These are phyloP conservation scores for Aldrovandia affinis DNA, from an alignment of 2,797 vertebrate genomes.

Conservation along the genomic window DNA sequence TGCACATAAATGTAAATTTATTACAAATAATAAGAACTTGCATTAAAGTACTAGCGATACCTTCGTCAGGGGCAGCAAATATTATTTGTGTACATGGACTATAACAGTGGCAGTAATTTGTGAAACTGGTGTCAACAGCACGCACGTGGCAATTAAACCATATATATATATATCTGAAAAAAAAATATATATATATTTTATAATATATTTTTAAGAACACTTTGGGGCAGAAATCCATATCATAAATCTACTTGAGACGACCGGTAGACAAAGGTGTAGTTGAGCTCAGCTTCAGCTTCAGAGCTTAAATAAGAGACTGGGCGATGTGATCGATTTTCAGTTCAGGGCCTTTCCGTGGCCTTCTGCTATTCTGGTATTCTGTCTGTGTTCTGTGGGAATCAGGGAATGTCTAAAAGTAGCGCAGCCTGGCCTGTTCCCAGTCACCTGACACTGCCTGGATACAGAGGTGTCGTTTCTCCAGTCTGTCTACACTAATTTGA, in stretches of 20 bases:
- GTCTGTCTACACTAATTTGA: background rate
- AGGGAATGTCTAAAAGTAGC: constrained; percentile 64
- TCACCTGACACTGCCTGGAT: constrained; percentile 38
- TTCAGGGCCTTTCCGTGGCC: constrained; percentile 1
- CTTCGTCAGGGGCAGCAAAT: background rate
- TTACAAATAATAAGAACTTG: background rate
- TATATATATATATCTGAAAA: background rate
- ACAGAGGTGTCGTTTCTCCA: constrained; percentile 12
- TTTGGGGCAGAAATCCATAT: background rate
- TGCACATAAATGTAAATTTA: background rate
- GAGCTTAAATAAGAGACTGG: background rate
- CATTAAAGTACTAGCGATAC: background rate
- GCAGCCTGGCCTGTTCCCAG: constrained; percentile 35
- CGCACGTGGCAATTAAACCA: background rate
- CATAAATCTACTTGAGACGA: background rate
- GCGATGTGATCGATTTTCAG: constrained; percentile 26
- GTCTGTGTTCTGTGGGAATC: constrained; percentile 25
- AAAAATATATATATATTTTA: too few relatives aligned
- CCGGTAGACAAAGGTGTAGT: background rate
- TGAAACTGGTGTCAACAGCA: background rate
- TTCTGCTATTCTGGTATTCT: constrained; percentile 12
- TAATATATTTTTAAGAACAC: too few relatives aligned
- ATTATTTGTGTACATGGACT: background rate
- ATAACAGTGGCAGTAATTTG: background rate
- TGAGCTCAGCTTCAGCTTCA: background rate